Base-by-base conservation (phyloP, 2,888 invertebrate genomes). In the Macrophya alboannulata region DNA sequence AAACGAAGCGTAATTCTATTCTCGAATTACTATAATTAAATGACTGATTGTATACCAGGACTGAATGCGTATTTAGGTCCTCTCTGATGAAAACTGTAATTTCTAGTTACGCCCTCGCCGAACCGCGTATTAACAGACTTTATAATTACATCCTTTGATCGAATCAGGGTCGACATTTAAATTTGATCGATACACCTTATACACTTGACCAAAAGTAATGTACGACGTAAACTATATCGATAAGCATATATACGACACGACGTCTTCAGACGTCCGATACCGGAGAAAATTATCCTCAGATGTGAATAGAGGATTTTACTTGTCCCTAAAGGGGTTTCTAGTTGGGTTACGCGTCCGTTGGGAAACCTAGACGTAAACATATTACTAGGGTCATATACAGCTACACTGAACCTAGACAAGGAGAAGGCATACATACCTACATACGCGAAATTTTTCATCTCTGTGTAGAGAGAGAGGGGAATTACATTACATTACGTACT, bases 321-420 rank as follows among this genome's bases (percentile, higher is more conserved):
- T 10, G 6, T 72, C 71, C 71, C 71, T 43, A 62, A 62, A 43
- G 40, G 43, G 43, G 21, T 40, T 43, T 43, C n/a, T 72, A 43
- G 71, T n/a, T 10, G 40, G 71, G n/a, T 72, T 43, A 40, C 9
- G n/a, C 71, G 43, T 43, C 71, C 71, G 40, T 6, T 40, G 43
- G 71, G 71, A 72, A 9, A 72, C 4, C 43, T 43, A 72, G 43
- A 71, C 43, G 43, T 40, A 72, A 72, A 40, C 43, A 72, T 72
- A 62, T n/a, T n/a, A 62, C 55, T n/a, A 12, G 55, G 55, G 55
- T n/a, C 55, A 55, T 6, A 55, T 55, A 55, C 31, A 31, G 31
- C 31, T 31, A 31, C n/a, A 25, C 62, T 12, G 4, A 21, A 48
- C 8, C 25, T 25, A 25, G 62, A 25, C 62, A 21, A 12, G 10